A percentile compares a stretch with the other conserved stretches of the same genome.
Evolutionary conservation across 53 echinoderm and acorn worm species (phyloP).

Genomic region (Luidia sarsii): DNA sequence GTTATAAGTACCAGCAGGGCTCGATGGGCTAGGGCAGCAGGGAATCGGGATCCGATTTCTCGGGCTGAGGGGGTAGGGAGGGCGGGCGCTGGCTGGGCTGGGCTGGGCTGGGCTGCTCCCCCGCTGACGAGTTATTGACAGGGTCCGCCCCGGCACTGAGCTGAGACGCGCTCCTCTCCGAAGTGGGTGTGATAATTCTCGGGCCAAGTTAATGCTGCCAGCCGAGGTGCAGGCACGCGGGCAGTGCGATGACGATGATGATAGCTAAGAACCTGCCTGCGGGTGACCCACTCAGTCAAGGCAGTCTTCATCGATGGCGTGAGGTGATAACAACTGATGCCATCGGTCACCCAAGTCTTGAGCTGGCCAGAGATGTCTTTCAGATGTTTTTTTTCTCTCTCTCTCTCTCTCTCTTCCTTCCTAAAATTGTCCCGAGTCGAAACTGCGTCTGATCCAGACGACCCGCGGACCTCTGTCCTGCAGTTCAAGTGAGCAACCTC

Average conservation of each 20-base stretch:
- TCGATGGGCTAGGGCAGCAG: background rate
- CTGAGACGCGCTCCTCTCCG: background rate
- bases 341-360: slow-evolving; percentile 30
- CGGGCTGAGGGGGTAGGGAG: slow-evolving; percentile 46
- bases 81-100: slow-evolving; percentile 15
- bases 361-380: slow-evolving; percentile 1
- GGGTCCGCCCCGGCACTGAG: background rate
- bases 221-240: slow-evolving; percentile 12
- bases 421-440: too few species aligned
- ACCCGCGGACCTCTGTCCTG: too few species aligned
- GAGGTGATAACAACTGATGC: slow-evolving; percentile 41
- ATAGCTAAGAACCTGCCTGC: background rate
- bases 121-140: slow-evolving; percentile 28
- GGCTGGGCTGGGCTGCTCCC: too few species aligned
- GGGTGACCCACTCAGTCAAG: slow-evolving; percentile 12
- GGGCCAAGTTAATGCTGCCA: slow-evolving; percentile 19
- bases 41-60: slow-evolving; percentile 32
- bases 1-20: too few species aligned
- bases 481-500: too few species aligned
- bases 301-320: slow-evolving; percentile 13
- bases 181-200: slow-evolving; percentile 43
- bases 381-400: slow-evolving; percentile 7
- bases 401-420: too few species aligned
- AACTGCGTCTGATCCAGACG: too few species aligned
- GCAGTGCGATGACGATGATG: slow-evolving; percentile 13